Conservation (phyloP, 2,113 vertebrate genomes). For the Mixornis gularis region DNA sequence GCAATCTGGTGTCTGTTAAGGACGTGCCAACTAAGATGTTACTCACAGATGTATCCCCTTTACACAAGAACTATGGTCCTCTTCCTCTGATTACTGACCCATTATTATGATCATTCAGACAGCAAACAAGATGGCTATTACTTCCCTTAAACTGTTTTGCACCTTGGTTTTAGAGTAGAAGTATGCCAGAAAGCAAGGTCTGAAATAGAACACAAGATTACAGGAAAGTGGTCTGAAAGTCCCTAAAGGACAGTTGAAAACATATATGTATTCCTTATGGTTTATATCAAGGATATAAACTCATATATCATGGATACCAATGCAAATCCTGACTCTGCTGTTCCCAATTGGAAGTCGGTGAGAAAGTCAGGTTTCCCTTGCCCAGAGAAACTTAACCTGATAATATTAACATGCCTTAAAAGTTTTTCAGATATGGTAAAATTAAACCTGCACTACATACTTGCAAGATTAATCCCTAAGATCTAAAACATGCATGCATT, state of each 20-base stretch:
- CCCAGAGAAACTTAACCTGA: neutral
- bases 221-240: neutral
- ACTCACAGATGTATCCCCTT: neutral
- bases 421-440: neutral
- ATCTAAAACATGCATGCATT: neutral
- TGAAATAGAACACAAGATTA: neutral
- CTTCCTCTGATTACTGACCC: neutral
- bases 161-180: neutral
- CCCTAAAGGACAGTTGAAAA: neutral
- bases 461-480: neutral
- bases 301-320: neutral
- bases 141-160: neutral
- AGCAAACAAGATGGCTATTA: neutral
- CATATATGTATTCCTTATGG: neutral
- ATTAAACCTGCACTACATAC: neutral
- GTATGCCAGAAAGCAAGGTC: neutral
- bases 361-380: neutral
- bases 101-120: neutral
- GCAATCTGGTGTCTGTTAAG: neutral
- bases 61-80: neutral
- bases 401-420: neutral
- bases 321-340: neutral
- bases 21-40: neutral
- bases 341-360: neutral
- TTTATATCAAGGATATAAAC: neutral